Evolutionary conservation across 2,888 invertebrate species (phyloP), one percentile per base, ranked within the genome.

Genomic region (Polymixis flavicincta): DNA sequence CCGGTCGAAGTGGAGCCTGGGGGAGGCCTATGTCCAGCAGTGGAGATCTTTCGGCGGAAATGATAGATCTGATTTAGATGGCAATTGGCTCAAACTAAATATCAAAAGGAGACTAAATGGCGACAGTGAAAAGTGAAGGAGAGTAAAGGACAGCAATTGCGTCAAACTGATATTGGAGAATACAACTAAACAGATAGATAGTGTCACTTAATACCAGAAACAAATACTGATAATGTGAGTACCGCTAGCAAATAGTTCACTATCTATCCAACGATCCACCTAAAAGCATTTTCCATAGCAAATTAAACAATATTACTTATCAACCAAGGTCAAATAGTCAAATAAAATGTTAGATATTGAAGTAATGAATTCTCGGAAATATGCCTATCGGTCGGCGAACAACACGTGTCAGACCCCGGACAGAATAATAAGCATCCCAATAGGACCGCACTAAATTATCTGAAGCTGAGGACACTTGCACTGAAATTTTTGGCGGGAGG

Each of bases 401-500:
- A 64, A 72, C 83, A 86, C 82, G 78, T 83, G 75, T 82, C 72
- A 61, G 69, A 57, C 57, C 57, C 64, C 61, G 77, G 48, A 61
- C 67, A 67, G 78, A 83, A 84, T 81, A 74, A 85, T 76, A 85
- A 85, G 86, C 69, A 69, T 78, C 50, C 28, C 74, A 80, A 79
- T 84, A 77, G 84, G 80, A 78, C 66, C 76, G 68, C 72, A 81
- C 66, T 83, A 77, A 83, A 83, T 80, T 85, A 81, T 82, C 71
- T 66, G n/a, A 82, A 76, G 74, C 64, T 57, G 78, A 55, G 84
- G 79, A 77, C 83, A 80, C 63, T 73, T 69, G 69, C 64, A 66
- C 70, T 22, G 37, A 61, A 66, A 67, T 87, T 86, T 89, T 92
- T 92, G 92, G 93, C 92, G 75, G 48, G 69, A 57, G 80, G 87